phyloP scores from a whole-genome alignment of 2,888 invertebrate species.

The Drosophila rubida region DNA sequence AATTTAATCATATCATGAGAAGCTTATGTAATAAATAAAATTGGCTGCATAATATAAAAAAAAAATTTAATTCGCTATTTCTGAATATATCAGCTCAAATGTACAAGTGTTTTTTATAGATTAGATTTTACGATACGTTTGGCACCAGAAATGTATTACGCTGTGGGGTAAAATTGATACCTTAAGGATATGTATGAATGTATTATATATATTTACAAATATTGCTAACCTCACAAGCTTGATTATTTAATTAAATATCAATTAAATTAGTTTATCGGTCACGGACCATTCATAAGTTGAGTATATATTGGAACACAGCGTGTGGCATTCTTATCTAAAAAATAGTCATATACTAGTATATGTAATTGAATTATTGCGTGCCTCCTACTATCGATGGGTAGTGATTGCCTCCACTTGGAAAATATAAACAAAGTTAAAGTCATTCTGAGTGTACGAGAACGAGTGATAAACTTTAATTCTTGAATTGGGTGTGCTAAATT shows the following conservation, averaged over 20 bases:
- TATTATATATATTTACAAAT: no score
- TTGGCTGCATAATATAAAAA: background rate
- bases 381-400: constrained; percentile 5
- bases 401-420: background rate
- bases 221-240: background rate
- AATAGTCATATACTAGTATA: background rate
- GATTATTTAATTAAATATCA: background rate
- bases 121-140: no score
- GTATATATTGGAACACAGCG: background rate
- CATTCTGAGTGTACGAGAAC: constrained; percentile 22
- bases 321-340: background rate
- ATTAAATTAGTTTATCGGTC: background rate
- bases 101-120: no score
- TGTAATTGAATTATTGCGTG: background rate
- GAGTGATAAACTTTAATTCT: background rate
- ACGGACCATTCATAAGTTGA: background rate
- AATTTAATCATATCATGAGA: background rate
- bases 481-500: background rate
- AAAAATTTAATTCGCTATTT: no score
- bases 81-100: no score
- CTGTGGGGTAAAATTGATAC: no score
- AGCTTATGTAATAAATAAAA: background rate
- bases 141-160: no score
- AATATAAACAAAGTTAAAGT: constrained; percentile 4
- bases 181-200: background rate